Conservation (phyloP, 2,888 invertebrate species). For the Baronia brevicornis region DNA sequence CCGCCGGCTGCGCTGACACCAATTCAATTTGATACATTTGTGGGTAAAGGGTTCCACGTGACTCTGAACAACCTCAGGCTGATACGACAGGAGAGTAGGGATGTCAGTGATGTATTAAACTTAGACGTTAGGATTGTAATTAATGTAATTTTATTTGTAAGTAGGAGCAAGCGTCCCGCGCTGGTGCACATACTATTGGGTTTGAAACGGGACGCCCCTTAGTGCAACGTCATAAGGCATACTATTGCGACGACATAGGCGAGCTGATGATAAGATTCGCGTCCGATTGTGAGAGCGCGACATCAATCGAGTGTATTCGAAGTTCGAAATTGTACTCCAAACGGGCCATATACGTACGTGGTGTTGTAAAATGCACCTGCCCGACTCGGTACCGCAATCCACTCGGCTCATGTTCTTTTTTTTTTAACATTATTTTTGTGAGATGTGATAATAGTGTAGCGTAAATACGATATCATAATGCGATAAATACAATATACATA, state of each 20-base stretch:
- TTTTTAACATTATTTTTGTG: slow-evolving; percentile 33
- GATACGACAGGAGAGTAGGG: background rate
- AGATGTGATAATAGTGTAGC: slow-evolving; percentile 57
- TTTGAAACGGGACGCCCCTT: slow-evolving; percentile 2
- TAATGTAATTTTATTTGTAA: slow-evolving; percentile 7
- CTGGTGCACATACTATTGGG: slow-evolving; percentile 5
- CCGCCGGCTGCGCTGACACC: too few species aligned
- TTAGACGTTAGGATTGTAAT: slow-evolving; percentile 7
- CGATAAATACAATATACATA: slow-evolving; percentile 21
- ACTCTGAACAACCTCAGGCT: too few species aligned
- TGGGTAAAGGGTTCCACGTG: too few species aligned
- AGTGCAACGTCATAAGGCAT: too few species aligned
- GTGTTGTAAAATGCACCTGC: too few species aligned
- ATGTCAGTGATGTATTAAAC: background rate
- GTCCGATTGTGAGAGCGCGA: too few species aligned
- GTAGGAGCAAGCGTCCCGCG: slow-evolving; percentile 5
- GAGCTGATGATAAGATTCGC: too few species aligned
- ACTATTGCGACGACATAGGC: too few species aligned
- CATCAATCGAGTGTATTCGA: too few species aligned
- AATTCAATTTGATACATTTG: too few species aligned
- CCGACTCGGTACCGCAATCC: background rate
- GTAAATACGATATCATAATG: slow-evolving; percentile 33
- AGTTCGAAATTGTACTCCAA: too few species aligned
- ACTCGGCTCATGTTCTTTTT: slow-evolving; percentile 4
- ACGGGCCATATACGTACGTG: too few species aligned